These are phyloP conservation scores for Sphaerophoria rueppellii DNA, from an alignment of 2,888 invertebrate species.

Conservation along the genomic window DNA sequence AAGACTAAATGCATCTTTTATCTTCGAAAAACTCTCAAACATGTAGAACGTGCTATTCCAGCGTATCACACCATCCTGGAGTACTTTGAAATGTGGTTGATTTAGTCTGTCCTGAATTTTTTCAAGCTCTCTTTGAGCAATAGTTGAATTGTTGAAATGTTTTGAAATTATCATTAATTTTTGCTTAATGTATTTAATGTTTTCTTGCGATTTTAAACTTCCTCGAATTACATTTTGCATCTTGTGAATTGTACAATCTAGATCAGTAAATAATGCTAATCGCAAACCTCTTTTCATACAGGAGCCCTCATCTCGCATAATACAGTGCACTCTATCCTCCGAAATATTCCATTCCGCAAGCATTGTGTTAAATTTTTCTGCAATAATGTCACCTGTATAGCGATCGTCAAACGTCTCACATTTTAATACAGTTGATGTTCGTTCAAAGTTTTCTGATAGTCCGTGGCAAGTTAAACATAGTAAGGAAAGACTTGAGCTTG, in stretches of 20 bases:
- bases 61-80: too few relatives aligned
- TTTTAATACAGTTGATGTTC: conserved; percentile 37
- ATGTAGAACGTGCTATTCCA: too few relatives aligned
- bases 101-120: too few relatives aligned
- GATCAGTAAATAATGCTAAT: conserved; percentile 24
- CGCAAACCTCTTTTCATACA: conserved; percentile 34
- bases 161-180: too few relatives aligned
- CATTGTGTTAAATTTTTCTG: conserved; percentile 45
- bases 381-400: conserved; percentile 43
- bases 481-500: conserved; percentile 31
- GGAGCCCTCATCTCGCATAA: conserved; percentile 35
- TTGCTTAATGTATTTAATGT: too few relatives aligned
- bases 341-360: conserved; percentile 43
- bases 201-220: too few relatives aligned
- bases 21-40: too few relatives aligned
- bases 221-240: not conserved
- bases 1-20: too few relatives aligned
- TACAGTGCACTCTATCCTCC: conserved; percentile 33
- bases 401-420: conserved; percentile 41
- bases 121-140: too few relatives aligned
- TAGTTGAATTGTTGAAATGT: too few relatives aligned
- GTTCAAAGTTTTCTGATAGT: conserved; percentile 33
- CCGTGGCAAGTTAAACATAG: conserved; percentile 28
- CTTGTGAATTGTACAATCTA: conserved; percentile 22
- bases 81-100: too few relatives aligned